Evolutionary conservation across 37 sponge, comb jelly and placozoan genomes (phyloP).

Genomic region (Amphimedon queenslandica): DNA sequence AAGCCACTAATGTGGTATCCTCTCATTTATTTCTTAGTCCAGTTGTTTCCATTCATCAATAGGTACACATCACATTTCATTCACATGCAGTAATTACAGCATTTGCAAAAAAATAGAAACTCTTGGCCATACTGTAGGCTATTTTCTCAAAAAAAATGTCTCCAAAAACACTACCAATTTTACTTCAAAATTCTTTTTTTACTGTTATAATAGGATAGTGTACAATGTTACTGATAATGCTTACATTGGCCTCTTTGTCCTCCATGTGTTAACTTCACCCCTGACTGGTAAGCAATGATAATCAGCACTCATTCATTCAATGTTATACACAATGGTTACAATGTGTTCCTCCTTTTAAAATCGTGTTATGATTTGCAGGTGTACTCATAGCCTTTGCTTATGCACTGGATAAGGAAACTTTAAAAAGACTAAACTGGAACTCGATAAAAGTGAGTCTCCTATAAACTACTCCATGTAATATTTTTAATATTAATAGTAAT

Average conservation of each 20-base stretch:
- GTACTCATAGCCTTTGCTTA: conserved; percentile 54
- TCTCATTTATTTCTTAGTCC: conserved; percentile 34
- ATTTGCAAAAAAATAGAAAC: too few species aligned
- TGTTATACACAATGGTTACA: neutral
- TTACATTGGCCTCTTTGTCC: conserved; percentile 23
- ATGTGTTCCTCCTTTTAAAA: neutral
- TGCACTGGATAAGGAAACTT: conserved; percentile 60
- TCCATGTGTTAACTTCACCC: conserved; percentile 66
- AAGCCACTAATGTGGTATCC: conserved; percentile 65
- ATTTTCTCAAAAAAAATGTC: too few species aligned
- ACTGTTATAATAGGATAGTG: too few species aligned
- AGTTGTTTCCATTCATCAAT: conserved; percentile 53
- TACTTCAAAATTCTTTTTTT: too few species aligned
- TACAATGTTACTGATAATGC: neutral
- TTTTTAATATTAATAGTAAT: too few species aligned
- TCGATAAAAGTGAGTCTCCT: conserved; percentile 31
- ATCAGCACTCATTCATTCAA: neutral
- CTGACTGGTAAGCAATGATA: conserved; percentile 37
- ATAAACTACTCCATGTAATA: neutral
- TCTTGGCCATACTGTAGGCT: too few species aligned
- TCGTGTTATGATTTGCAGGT: conserved; percentile 17
- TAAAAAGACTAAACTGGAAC: conserved; percentile 37
- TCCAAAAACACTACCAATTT: too few species aligned
- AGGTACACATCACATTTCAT: conserved; percentile 19
- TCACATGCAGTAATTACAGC: too few species aligned